These are phyloP conservation scores for Danio rerio DNA, from an alignment of 2,113 vertebrate genomes.

Conservation along the genomic window DNA sequence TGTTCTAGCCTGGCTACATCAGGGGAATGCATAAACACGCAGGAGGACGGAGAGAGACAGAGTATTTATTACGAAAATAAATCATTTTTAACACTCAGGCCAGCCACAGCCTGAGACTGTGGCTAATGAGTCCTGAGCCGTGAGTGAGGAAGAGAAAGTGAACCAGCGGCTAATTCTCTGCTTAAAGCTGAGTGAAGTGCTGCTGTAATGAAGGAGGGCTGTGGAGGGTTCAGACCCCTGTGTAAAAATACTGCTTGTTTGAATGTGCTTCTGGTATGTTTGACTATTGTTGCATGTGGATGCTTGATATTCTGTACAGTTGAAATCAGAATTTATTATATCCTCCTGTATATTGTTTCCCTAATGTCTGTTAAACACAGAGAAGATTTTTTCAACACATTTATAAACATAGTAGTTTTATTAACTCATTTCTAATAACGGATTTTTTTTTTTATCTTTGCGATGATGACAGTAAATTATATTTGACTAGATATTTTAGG, in stretches of 20 bases:
- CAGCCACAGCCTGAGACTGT: constrained; percentile 57
- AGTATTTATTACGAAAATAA: constrained; percentile 64
- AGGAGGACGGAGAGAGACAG: constrained; percentile 32
- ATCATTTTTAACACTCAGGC: constrained; percentile 60
- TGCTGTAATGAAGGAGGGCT: constrained; percentile 50
- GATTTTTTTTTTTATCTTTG: too few species aligned
- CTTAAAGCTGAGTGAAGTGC: constrained; percentile 55
- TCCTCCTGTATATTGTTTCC: too few species aligned
- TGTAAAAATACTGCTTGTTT: constrained; percentile 3
- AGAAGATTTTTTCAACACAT: too few species aligned
- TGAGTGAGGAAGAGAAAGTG: constrained; percentile 38
- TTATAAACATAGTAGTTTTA: too few species aligned
- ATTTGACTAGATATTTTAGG: too few species aligned
- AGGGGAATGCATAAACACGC: constrained; percentile 35
- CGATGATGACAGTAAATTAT: too few species aligned
- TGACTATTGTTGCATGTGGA: not conserved
- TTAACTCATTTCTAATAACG: too few species aligned
- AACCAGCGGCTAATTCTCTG: constrained; percentile 53
- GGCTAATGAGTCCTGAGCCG: constrained; percentile 55
- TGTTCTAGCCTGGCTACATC: constrained; percentile 52
- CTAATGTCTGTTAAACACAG: too few species aligned
- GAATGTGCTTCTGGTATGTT: too few species aligned
- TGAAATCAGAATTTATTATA: too few species aligned
- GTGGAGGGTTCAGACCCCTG: constrained; percentile 2
- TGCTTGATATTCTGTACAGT: not conserved